These are phyloP conservation scores for Platynereis dumerilii DNA, from an alignment of 2,888 invertebrate species.

Conservation along the genomic window DNA sequence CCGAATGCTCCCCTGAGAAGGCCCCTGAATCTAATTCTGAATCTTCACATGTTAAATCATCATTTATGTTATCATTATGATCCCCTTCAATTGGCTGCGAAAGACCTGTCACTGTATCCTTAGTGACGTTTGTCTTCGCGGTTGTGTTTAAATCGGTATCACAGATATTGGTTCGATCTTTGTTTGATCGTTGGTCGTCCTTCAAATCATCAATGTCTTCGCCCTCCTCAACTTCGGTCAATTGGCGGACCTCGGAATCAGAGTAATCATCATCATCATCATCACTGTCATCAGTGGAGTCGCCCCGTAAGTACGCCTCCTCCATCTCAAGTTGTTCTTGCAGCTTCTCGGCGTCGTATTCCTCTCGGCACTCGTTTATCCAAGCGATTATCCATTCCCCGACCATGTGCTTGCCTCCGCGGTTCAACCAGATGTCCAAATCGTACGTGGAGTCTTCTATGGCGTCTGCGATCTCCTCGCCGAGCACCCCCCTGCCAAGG, in stretches of 20 bases:
- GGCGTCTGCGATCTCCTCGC: conserved; percentile 38
- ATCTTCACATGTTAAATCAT: too few species aligned
- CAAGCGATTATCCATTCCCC: conserved; percentile 40
- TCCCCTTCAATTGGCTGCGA: too few species aligned
- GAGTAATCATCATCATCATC: conserved; percentile 3
- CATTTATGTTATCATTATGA: too few species aligned
- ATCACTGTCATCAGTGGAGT: background rate
- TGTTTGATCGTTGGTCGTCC: too few species aligned
- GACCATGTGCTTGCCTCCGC: conserved; percentile 36
- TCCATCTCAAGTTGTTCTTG: conserved; percentile 13
- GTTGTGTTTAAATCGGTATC: too few species aligned
- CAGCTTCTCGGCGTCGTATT: conserved; percentile 30
- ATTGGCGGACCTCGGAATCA: conserved; percentile 8
- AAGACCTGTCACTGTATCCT: too few species aligned
- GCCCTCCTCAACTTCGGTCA: too few species aligned
- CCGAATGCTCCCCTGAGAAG: too few species aligned
- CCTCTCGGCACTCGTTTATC: conserved; percentile 36
- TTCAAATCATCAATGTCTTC: too few species aligned
- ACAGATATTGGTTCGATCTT: too few species aligned
- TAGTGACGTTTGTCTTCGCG: too few species aligned
- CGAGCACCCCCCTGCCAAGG: conserved; percentile 30
- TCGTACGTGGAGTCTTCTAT: conserved; percentile 37
- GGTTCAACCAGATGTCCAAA: conserved; percentile 36
- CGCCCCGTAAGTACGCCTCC: background rate
- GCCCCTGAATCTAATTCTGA: too few species aligned